phyloP scores from a whole-genome alignment of 2,113 vertebrate species.

The Calonectris borealis region DNA sequence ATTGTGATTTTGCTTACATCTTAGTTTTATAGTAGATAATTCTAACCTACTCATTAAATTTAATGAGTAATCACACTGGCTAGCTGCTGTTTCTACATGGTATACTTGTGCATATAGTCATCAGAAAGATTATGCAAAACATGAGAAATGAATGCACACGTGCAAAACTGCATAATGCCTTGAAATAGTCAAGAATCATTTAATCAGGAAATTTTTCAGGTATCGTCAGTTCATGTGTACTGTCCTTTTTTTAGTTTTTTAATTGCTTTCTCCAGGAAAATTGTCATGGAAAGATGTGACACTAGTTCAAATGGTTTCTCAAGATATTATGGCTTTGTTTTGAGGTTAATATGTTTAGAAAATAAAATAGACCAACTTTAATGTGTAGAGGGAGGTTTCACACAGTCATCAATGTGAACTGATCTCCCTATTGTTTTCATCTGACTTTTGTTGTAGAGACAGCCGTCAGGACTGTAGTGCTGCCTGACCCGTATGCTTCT shows the following conservation, averaged over 20 bases:
- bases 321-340: not conserved
- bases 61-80: constrained; percentile 37
- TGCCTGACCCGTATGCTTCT: not conserved
- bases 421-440: not conserved
- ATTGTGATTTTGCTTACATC: constrained; percentile 43
- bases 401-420: not conserved
- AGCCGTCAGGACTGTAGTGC: not conserved
- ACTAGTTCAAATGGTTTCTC: not conserved
- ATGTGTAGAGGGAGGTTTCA: not conserved
- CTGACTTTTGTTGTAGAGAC: not conserved
- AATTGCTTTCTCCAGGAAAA: not conserved
- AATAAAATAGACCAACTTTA: not conserved
- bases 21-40: constrained; percentile 44
- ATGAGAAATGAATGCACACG: constrained; percentile 6
- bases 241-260: not conserved
- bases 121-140: constrained; percentile 41
- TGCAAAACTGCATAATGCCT: not conserved
- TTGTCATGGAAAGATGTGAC: not conserved
- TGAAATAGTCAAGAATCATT: not conserved
- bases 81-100: constrained; percentile 8
- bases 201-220: not conserved
- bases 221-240: not conserved
- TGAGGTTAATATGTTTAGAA: not conserved
- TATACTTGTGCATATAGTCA: not conserved
- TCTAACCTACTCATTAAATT: constrained; percentile 58